Evolutionary conservation across 2,113 vertebrate species (phyloP).

Genomic region (Butorides virescens): DNA sequence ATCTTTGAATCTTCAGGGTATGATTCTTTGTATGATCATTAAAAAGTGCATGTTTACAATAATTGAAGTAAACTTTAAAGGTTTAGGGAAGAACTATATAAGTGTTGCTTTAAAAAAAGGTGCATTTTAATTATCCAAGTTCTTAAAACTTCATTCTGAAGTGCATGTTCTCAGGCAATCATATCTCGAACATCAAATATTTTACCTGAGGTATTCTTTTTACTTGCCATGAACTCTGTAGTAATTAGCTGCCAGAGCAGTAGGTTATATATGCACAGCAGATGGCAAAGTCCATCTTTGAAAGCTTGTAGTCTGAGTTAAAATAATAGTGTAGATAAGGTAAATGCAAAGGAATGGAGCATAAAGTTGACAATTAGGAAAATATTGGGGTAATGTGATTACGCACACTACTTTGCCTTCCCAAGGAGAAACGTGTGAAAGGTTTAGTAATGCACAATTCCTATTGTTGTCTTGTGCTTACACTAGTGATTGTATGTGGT

Average conservation of each 20-base stretch:
- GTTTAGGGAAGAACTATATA: not conserved
- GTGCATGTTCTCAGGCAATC: not conserved
- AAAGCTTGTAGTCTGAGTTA: not conserved
- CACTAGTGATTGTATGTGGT: not conserved
- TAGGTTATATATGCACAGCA: not conserved
- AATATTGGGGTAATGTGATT: not conserved
- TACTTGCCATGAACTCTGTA: not conserved
- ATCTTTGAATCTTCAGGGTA: not conserved
- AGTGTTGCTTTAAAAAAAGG: not conserved
- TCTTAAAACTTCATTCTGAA: not conserved
- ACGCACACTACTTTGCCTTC: not conserved
- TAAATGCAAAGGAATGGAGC: not conserved
- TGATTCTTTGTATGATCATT: not conserved
- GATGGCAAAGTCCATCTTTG: not conserved
- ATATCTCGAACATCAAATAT: not conserved
- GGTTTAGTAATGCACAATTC: not conserved
- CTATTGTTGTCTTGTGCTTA: not conserved
- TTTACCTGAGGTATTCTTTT: not conserved
- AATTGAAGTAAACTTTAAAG: not conserved
- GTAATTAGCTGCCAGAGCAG: accelerated
- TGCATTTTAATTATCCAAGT: not conserved
- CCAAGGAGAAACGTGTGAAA: not conserved
- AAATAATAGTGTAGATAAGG: not conserved
- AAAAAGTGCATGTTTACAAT: not conserved
- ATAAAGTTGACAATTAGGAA: not conserved